Base-by-base conservation (phyloP, 2,888 invertebrate species). In the Glaucopsyche alexis region DNA sequence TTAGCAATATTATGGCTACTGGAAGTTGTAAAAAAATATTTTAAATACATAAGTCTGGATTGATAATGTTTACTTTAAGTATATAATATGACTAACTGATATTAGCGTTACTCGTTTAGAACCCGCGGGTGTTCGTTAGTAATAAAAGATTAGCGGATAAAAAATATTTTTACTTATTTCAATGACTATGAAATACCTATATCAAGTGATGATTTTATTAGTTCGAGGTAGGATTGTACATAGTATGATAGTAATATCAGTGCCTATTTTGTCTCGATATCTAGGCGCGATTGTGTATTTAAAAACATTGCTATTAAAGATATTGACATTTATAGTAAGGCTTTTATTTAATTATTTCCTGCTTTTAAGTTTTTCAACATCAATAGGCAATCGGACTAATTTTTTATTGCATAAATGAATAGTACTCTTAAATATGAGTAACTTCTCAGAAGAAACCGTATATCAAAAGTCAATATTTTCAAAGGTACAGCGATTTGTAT, bases 121-220 rank as follows among this genome's bases (percentile, higher is more conserved):
- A 47, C 75, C 76, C 75, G 71, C 29, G 75, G 74, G 77, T 77
- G 77, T 77, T 78, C 77, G 71, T 66, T 77, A 77, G 74, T 38
- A 66, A 29, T 75, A 75, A 76, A 75, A 75, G 74, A 74, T 72
- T 77, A 76, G 75, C 65, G 71, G 74, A 76, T 76, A 74, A 74
- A 75, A 74, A 72, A 71, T 75, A 74, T 76, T 77, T 77, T 75
- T 76, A 75, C 74, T 72, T 66, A 75, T 69, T 69, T 69, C 69
- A 72, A 76, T 73, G 64, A 72, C 50, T 72, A 66, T 52, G 42
- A 72, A 66, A 50, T 40, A 66, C 65, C 7, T 66, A 50, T 50
- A 72, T 66, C 72, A 72, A 8, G 64, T 49, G 50, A 65, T 66
- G 40, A 72, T 47, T 72, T 66, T 66, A 66, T 16, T 50, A 72